Percentiles rank a stretch among this genome's conserved stretches.
These are phyloP conservation scores for Sminthopsis crassicaudata DNA, from an alignment of 2,113 vertebrate genomes.

Conservation along the genomic window DNA sequence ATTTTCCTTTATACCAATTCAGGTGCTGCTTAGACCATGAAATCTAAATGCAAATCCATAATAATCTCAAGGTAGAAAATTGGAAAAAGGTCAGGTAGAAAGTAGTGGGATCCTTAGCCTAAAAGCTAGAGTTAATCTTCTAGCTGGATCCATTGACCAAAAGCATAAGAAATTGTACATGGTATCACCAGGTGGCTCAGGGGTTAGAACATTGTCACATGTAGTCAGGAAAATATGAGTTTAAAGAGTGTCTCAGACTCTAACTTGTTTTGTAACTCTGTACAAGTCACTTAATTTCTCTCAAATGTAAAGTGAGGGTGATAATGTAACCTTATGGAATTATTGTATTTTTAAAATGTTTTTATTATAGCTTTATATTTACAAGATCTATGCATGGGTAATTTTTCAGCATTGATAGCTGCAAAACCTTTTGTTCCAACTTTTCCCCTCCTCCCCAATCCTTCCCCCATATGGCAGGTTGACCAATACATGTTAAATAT, in stretches of 20 bases:
- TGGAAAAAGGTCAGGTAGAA: background rate
- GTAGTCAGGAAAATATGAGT: background rate
- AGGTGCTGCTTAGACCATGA: background rate
- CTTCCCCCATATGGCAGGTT: too few species aligned
- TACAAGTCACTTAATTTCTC: background rate
- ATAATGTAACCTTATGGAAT: background rate
- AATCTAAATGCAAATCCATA: background rate
- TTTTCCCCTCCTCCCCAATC: too few species aligned
- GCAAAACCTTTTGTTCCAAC: too few species aligned
- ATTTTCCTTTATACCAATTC: background rate
- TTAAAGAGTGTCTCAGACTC: background rate
- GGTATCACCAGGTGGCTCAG: background rate
- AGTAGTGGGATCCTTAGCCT: background rate
- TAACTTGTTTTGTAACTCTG: background rate
- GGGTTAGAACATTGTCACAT: background rate
- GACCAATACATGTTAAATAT: too few species aligned
- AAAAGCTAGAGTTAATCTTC: background rate
- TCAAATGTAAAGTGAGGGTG: background rate
- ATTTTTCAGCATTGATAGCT: too few species aligned
- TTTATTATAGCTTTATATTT: too few species aligned
- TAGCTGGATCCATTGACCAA: background rate
- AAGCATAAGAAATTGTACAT: background rate
- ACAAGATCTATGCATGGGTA: too few species aligned
- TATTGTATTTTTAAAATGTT: too few species aligned
- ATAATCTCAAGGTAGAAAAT: background rate